Conservation (phyloP, 2,113 vertebrate genomes). For the Bagarius yarrelli region DNA sequence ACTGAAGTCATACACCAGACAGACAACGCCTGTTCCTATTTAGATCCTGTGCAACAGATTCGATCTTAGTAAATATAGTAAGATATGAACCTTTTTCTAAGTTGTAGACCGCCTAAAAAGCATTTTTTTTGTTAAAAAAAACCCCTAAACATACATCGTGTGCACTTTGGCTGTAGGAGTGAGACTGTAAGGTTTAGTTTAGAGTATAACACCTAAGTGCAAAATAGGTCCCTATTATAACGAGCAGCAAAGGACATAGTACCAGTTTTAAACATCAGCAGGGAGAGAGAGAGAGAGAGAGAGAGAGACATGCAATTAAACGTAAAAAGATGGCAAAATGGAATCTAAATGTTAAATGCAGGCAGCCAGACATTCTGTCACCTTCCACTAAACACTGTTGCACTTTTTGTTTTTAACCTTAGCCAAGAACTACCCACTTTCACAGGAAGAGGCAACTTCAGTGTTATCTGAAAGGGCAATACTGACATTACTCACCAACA, state of each 20-base stretch:
- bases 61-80: not conserved
- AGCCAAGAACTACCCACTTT: not conserved
- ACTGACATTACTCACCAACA: not conserved
- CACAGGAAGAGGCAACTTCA: not conserved
- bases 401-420: not conserved
- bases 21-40: constrained; percentile 1
- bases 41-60: not conserved
- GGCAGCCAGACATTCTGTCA: not conserved
- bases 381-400: not conserved
- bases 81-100: not conserved
- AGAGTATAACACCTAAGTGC: not conserved
- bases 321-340: constrained; percentile 2
- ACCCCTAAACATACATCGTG: not conserved
- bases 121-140: not conserved
- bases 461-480: constrained; percentile 7
- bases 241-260: constrained; percentile 1
- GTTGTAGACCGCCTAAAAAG: not conserved
- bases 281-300: too few relatives aligned
- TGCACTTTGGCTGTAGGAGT: not conserved
- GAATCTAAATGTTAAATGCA: not conserved
- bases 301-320: constrained; percentile 16
- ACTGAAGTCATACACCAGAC: not conserved
- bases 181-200: not conserved
- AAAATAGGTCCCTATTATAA: constrained; percentile 17
- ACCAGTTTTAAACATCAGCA: not conserved